Evolutionary conservation across 1,140 invertebrate species (phyloP), one percentile per base, ranked within the genome.

Genomic region (Diuraphis noxia): DNA sequence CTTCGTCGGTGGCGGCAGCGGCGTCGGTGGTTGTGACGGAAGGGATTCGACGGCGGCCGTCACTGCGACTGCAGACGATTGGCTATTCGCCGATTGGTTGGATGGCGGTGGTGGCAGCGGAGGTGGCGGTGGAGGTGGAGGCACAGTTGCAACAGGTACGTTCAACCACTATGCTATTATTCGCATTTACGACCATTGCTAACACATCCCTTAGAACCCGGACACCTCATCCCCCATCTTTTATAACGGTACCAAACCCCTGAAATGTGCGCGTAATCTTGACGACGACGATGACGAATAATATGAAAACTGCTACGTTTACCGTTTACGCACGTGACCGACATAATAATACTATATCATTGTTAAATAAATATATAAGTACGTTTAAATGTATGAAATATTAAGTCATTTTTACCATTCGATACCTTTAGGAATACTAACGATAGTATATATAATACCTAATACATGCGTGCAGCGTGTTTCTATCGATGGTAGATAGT

Each of bases 71-170:
- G 86, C 82, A 72, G 88, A 90, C 49, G 92, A 56, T 89, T 85
- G 87, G 77, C 41, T 92, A 30, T 84, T 92, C 34, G 72, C 77
- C 88, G 92, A 90, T 30, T 88, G 92, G 89, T 92, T 92, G 92
- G 92, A 92, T 92, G 88, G 92, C 93, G 90, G 92, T 89, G 92
- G 93, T 79, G 92, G 91, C 92, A 92, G n/a, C n/a, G n/a, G 93
- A 84, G 92, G 92, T 25, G 40, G 23, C 91, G 92, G 93, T 89
- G 92, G 91, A 36, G 34, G n/a, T 56, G 9, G n/a, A 41, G 25
- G n/a, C 82, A 21, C 41, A 41, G 25, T 41, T 79, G 43, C 92
- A 88, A 91, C 92, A 91, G 23, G 85, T 87, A 87, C 34, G 34
- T 52, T 52, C 82, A 21, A 25, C 79, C 36, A 41, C 38, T 41